Conservation (phyloP, 2,113 vertebrate species). For the Siniperca chuatsi region DNA sequence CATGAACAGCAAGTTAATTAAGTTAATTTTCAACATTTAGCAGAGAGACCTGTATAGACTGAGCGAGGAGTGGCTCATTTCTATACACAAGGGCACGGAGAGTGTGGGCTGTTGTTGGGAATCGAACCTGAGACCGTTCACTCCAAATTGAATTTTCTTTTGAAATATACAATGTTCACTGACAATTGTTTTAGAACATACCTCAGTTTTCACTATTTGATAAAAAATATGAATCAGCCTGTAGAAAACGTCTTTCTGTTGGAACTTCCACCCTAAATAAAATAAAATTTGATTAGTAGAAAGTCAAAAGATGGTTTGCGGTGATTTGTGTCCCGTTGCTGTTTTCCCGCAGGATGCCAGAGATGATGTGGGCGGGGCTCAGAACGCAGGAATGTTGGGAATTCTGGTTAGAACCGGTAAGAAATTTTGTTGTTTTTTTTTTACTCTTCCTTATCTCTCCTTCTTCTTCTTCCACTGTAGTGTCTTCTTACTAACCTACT, state of each 20-base stretch:
- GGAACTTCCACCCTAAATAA: not conserved
- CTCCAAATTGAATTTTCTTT: not conserved
- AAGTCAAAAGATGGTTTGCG: not conserved
- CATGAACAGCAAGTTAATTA: not conserved
- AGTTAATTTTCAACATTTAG: not conserved
- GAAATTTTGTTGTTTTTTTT: slow-evolving; percentile 21
- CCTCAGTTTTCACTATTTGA: not conserved
- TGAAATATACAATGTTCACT: not conserved
- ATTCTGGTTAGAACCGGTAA: slow-evolving; percentile 95
- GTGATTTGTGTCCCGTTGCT: not conserved
- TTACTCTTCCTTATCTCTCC: not conserved
- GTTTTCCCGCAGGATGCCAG: slow-evolving; percentile 88
- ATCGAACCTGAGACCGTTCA: not conserved
- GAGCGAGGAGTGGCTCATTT: not conserved
- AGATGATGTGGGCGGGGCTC: slow-evolving; percentile 94
- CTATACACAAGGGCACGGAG: not conserved
- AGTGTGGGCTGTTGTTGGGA: not conserved
- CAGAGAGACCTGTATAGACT: not conserved
- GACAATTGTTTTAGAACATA: not conserved
- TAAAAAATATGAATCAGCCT: not conserved
- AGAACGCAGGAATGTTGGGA: slow-evolving; percentile 91
- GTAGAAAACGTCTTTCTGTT: not conserved
- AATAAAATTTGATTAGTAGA: not conserved
- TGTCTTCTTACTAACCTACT: not conserved
- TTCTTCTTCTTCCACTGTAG: not conserved